Evolutionary conservation across 2,888 invertebrate genomes (phyloP).

Genomic region (Arge pagana): DNA sequence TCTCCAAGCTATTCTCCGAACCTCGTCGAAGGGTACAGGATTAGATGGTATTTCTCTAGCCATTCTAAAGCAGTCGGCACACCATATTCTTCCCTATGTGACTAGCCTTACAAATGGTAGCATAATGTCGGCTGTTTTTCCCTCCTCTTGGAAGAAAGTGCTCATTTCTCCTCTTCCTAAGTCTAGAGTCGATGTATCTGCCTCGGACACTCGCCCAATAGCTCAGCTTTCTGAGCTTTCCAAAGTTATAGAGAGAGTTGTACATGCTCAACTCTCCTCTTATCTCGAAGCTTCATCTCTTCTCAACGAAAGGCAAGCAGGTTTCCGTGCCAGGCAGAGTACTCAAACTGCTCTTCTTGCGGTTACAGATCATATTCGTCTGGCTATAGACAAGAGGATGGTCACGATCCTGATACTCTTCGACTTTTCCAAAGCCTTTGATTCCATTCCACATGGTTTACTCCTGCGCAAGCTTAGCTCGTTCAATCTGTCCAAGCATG

Average conservation of each 20-base stretch:
- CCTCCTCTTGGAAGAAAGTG: not conserved
- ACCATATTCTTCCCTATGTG: not conserved
- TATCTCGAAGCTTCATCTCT: not conserved
- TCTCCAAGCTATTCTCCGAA: no score
- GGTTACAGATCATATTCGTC: slow-evolving; percentile 3
- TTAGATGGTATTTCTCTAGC: not conserved
- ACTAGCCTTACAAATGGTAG: not conserved
- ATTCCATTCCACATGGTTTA: not conserved
- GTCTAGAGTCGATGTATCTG: not conserved
- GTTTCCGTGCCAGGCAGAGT: slow-evolving; percentile 3
- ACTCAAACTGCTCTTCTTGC: slow-evolving; percentile 14
- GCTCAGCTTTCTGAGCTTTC: slow-evolving; percentile 7
- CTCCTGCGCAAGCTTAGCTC: not conserved
- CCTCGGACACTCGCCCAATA: slow-evolving; percentile 3
- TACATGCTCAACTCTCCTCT: not conserved
- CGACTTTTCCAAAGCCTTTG: slow-evolving; percentile 15
- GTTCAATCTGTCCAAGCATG: not conserved
- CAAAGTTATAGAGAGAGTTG: slow-evolving; percentile 5
- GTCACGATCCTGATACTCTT: slow-evolving; percentile 11
- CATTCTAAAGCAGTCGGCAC: no score
- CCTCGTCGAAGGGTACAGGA: no score
- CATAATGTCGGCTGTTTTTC: not conserved
- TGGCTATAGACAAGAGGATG: slow-evolving; percentile 1
- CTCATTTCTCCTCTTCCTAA: not conserved
- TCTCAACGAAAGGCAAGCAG: slow-evolving; percentile 11